Evolutionary conservation across 1,140 invertebrate species (phyloP).

Genomic region (Sycophaga agraensis): DNA sequence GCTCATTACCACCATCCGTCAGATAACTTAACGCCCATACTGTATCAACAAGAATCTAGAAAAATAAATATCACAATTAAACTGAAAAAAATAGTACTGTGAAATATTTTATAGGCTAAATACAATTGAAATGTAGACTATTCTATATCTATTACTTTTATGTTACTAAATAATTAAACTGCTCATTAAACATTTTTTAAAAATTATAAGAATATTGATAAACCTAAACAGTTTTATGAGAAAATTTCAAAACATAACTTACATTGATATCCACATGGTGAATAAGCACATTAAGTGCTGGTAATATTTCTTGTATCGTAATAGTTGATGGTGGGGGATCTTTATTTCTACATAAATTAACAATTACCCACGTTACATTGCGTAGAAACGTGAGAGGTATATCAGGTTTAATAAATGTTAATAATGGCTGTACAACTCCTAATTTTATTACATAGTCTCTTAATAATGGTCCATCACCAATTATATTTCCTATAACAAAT

Average conservation of each 20-base stretch:
- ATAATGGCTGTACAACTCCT: constrained; percentile 84
- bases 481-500: constrained; percentile 70
- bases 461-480: constrained; percentile 87
- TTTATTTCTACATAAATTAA: constrained; percentile 95
- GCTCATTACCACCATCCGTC: constrained; percentile 97
- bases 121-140: not conserved
- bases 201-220: not conserved
- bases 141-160: too few species aligned
- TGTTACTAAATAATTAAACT: not conserved
- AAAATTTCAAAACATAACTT: constrained; percentile 53
- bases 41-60: constrained; percentile 95
- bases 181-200: not conserved
- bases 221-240: not conserved
- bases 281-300: constrained; percentile 91
- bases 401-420: constrained; percentile 90
- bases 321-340: constrained; percentile 84
- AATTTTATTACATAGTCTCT: constrained; percentile 90
- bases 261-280: constrained; percentile 95
- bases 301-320: constrained; percentile 91
- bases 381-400: constrained; percentile 91
- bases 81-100: not conserved
- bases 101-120: not conserved
- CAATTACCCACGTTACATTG: constrained; percentile 98
- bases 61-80: constrained; percentile 42
- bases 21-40: constrained; percentile 99